phyloP scores from a whole-genome alignment of 1,140 invertebrate species.

The Ostrea denselamellosa region DNA sequence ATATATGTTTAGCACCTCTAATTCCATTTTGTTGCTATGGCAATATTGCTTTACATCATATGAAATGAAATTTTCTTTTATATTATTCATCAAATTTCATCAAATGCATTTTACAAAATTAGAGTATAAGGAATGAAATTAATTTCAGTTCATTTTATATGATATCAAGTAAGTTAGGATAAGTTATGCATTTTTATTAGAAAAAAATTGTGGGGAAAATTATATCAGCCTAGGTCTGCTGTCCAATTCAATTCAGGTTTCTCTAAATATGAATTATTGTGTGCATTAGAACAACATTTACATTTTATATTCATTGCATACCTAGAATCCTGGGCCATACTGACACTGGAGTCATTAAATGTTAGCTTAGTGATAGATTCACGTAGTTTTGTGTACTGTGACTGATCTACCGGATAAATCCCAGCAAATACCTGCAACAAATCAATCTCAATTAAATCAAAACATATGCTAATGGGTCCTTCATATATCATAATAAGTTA shows the following conservation, averaged over 20 bases:
- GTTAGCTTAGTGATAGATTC: constrained; percentile 93
- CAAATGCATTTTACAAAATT: no score
- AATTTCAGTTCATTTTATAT: no score
- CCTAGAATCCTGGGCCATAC: constrained; percentile 89
- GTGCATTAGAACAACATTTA: constrained; percentile 38
- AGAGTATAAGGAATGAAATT: no score
- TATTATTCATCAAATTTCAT: no score
- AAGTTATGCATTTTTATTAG: no score
- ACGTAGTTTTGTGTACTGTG: constrained; percentile 84
- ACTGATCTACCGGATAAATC: constrained; percentile 94
- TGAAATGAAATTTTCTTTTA: no score
- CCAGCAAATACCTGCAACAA: constrained; percentile 88
- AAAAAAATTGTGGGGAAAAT: no score
- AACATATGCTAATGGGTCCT: neutral
- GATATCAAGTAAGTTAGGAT: no score
- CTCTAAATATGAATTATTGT: constrained; percentile 72
- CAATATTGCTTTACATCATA: no score
- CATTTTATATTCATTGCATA: constrained; percentile 73
- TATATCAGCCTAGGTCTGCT: neutral
- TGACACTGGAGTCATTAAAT: constrained; percentile 96
- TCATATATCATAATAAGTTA: neutral
- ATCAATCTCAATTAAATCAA: constrained; percentile 24
- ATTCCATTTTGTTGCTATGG: no score
- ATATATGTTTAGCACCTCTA: no score
- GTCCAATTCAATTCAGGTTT: neutral